These are phyloP conservation scores for Empis livida DNA, from an alignment of 2,888 invertebrate genomes.

Conservation along the genomic window DNA sequence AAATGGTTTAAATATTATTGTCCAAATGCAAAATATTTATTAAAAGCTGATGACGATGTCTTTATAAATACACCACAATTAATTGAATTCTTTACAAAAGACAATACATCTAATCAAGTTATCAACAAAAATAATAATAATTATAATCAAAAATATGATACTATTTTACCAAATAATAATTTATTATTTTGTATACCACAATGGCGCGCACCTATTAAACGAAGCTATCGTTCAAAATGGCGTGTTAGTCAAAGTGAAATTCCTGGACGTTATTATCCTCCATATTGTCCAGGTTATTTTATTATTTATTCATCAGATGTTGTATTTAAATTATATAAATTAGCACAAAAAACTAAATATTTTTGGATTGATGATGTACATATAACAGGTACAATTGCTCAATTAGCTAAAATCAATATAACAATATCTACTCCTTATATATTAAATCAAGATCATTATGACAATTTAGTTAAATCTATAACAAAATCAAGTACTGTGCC, in stretches of 20 bases:
- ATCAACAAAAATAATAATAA: conserved; percentile 14
- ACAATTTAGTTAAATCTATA: conserved; percentile 14
- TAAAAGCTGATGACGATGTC: conserved; percentile 69
- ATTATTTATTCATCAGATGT: conserved; percentile 54
- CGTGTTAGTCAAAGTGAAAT: conserved; percentile 56
- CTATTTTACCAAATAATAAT: conserved; percentile 29
- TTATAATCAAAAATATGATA: conserved; percentile 37
- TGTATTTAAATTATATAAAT: conserved; percentile 41
- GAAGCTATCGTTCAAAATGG: conserved; percentile 63
- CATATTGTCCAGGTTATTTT: conserved; percentile 63
- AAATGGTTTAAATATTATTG: conserved; percentile 66
- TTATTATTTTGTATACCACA: conserved; percentile 51
- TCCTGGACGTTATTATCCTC: conserved; percentile 48
- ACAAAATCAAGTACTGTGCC: too few species aligned
- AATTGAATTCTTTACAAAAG: conserved; percentile 37
- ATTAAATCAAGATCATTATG: conserved; percentile 17
- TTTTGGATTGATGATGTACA: conserved; percentile 81
- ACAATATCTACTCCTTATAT: conserved; percentile 26
- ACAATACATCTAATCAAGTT: conserved; percentile 3
- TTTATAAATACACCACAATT: conserved; percentile 55
- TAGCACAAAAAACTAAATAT: conserved; percentile 48
- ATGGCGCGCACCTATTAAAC: conserved; percentile 39
- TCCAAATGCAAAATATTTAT: conserved; percentile 48
- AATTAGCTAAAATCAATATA: conserved; percentile 39
- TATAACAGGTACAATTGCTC: conserved; percentile 53